Base-by-base conservation (phyloP, 2,797 vertebrate genomes). In the Typhlichthys subterraneus region DNA sequence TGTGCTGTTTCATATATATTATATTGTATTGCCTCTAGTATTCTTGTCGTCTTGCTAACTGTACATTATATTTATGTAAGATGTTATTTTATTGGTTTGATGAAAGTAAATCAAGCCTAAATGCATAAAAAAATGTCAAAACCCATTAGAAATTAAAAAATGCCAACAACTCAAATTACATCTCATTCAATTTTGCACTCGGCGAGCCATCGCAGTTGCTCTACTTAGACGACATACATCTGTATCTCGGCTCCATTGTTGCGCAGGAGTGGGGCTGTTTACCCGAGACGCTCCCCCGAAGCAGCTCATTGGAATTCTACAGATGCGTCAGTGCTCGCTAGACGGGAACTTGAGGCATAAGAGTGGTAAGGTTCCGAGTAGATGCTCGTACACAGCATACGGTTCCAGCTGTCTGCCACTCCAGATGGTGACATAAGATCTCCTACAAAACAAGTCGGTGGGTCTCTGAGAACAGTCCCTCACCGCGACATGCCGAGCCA, bases 361-460 rank as follows among this genome's bases (percentile, higher is more conserved):
- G 59, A 11, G 38, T 14, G 48, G 8, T 31, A 4, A 48, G 33
- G 48, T 70, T 57, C 61, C 46, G 12, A 11, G 53, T 55, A n/a
- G 53, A n/a, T 4, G 31, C n/a, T 33, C 23, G 60, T 15, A 17
- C 31, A 70, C 31, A 70, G 69, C 78, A 80, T 71, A 75, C 72
- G 78, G 63, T 57, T 47, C 38, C 33, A 65, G 65, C 60, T 53
- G 68, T 59, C 47, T 61, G 47, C 45, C 29, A 29, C 60, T 57
- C 63, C 67, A 81, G 61, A 75, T 70, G 69, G 65, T 68, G 64
- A 73, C 45, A 75, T 42, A 51, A 51, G 64, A 70, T 63, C 51
- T 4, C 5, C 45, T 49, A n/a, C 33, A 46, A 60, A 38, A 57
- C 10, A 12, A 17, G 8, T 52, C 14, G 31, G 13, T 5, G 31